Evolutionary conservation across 2,113 vertebrate genomes (phyloP), one percentile per base, ranked within the genome.

Genomic region (Numenius arquata): DNA sequence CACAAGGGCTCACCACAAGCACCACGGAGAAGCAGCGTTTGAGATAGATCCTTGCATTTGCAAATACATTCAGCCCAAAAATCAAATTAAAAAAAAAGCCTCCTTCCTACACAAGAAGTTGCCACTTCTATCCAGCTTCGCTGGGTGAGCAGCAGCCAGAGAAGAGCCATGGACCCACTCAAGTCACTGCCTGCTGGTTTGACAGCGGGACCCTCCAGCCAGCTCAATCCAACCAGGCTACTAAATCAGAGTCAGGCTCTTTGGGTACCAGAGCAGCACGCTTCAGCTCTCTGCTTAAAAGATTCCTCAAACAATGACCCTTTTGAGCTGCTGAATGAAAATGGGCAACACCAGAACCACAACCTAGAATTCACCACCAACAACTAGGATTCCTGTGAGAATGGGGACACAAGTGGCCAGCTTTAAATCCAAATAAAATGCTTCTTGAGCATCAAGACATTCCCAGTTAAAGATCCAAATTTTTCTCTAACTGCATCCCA

Each of bases 321-420:
- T 62, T 85, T 61, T 52, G 74, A 85, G 52, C 4, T 2, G 3
- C 53, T 61, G 36, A 55, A 34, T 32, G 20, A 40, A 67, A 88
- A 36, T 0, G 1, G 40, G n/a, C 70, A 61, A 48, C 14, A 17
- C 5, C 27, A 52, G 32, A 30, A 20, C 41, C 21, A 15, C 1
- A 52, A 4, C 43, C 4, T 0, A 38, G 63, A 45, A 26, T 53
- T 6, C 32, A 29, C 4, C n/a, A 38, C 26, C 3, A 40, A 61
- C 70, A 74, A 41, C 26, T 27, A 23, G 0, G 5, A 15, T 14
- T 71, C 41, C 52, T 48, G 6, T 5, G 15, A 67, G 62, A 78
- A 36, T 0, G 2, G 16, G 47, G 72, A 53, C 38, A 73, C 19
- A 15, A 0, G 0, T 6, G 26, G 41, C 41, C 53, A 21, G 2